Base-by-base conservation (phyloP, 2,797 vertebrate species). In the Ctenopoma kingsleyae region DNA sequence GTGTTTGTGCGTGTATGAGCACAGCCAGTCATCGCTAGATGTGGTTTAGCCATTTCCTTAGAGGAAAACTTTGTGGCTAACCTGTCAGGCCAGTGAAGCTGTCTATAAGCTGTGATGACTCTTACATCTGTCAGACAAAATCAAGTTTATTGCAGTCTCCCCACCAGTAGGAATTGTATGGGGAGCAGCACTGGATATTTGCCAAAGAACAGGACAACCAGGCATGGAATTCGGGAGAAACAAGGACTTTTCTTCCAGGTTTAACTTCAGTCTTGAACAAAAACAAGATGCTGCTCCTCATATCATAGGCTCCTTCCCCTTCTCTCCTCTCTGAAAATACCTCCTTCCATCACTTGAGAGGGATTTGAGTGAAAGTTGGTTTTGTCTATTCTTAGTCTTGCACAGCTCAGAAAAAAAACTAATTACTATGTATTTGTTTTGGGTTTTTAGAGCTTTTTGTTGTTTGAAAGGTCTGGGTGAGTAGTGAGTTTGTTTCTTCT, bases 21-120 rank as follows among this genome's bases (percentile, higher is more conserved):
- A 38, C 57, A 80, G 60, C 56, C 78, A 60, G 76, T 81, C 70
- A 35, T 60, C 72, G 79, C 65, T 80, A 88, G 86, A 90, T 91
- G 86, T 85, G 90, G 87, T 91, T 86, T 50, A 75, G 64, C 79
- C 70, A 84, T 87, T 88, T 86, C 86, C 89, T 89, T 67, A 43
- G 69, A 86, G 79, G 68, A 71, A 87, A 84, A 76, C 73, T 62
- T 77, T 89, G 88, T 71, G 83, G 85, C 56, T 70, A 88, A 86
- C 75, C 89, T 85, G 85, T 77, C 74, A 78, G 78, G 75, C 78
- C 73, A 87, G 63, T 87, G 63, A 74, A 81, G 68, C 2, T 20
- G 71, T 74, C 64, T 19, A 16, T 66, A 58, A 67, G n/a, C 62
- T 56, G 41, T 85, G 87, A 92, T 88, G 89, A 83, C 74, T 91